Evolutionary conservation across 2,797 vertebrate genomes (phyloP), one percentile per base, ranked within the genome.

Genomic region (Semaprochilodus insignis): DNA sequence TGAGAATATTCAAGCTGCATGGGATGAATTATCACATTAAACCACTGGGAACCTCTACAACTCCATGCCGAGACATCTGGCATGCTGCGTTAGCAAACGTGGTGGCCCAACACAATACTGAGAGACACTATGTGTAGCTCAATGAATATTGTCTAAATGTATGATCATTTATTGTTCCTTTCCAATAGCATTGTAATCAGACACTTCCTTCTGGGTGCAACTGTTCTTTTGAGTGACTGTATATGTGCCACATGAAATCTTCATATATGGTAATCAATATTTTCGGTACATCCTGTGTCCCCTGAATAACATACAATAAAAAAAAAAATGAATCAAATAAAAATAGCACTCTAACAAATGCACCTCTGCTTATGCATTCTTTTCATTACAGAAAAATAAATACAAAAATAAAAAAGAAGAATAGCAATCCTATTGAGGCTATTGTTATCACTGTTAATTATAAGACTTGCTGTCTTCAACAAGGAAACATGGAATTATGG

Each of bases 361-460:
- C 19, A 25, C 55, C 14, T 40, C 21, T 27, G 16, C 73, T 70
- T 80, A 80, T 77, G 72, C 72, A 81, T 81, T 23, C 48, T 85
- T 89, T 67, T 25, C 81, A 79, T 70, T 54, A 76, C 73, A 71
- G 23, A 6, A 23, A 76, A 77, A 89, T 31, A 74, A 60, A 89
- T 74, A 80, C 59, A 76, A 11, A 48, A 48, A 48, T 74, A 73
- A 27, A 6, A 27, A 76, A 77, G 44, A 48, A 13, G 44, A 48
- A 48, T 74, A 80, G 6, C 59, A 19, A 25, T 71, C 23, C 36
- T 62, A 36, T 82, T 77, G 71, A 60, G 59, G 77, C 80, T 88
- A 6, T 82, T 90, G 87, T 86, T 86, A 90, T 88, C 88, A 81
- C 84, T 80, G 7, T 87, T 90, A 89, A 92, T 92, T 90, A 89